Base-by-base conservation (phyloP, 2,888 invertebrate species). In the Hydrotaea diabolus region DNA sequence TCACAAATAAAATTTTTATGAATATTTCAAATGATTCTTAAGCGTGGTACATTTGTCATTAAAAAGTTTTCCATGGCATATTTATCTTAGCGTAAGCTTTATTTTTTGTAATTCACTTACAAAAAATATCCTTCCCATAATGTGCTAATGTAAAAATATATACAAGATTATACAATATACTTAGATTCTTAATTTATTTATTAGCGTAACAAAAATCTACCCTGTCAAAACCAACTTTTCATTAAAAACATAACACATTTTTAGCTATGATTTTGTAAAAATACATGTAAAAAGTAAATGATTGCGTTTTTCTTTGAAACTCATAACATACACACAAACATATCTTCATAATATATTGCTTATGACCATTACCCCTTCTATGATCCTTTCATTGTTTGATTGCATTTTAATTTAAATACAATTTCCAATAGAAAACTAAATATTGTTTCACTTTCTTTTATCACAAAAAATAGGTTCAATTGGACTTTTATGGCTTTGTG, bases 401-500 rank as follows among this genome's bases (percentile, higher is more conserved):
- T 76, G 0, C 55, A 23, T 53, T 73, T 39, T 31, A 0, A 46
- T 66, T 55, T 1, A 53, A 72, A 66, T 0, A 13, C 62, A 46
- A 1, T 9, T 62, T 5, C 21, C n/a, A n/a, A n/a, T n/a, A n/a
- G n/a, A n/a, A 39, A 21, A 49, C 46, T 26, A 59, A 26, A 23
- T n/a, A 49, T 62, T 57, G 17, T 31, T 36, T 62, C 17, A 13
- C 15, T 57, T 26, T 59, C 26, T 62, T 5, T 31, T 21, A 21
- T 21, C 21, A 19, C 15, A 62, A 59, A 59, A 26, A 3, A 86
- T 91, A 94, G 94, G 95, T 96, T 86, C 96, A 97, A 94, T 94
- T 97, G 89, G 96, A 97, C 89, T 98, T 98, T 93, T 98, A 98
- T 91, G 98, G 98, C 78, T 96, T 96, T 92, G 95, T 97, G 86